phyloP scores from a whole-genome alignment of 2,888 invertebrate species.

The Limnephilus auricula region DNA sequence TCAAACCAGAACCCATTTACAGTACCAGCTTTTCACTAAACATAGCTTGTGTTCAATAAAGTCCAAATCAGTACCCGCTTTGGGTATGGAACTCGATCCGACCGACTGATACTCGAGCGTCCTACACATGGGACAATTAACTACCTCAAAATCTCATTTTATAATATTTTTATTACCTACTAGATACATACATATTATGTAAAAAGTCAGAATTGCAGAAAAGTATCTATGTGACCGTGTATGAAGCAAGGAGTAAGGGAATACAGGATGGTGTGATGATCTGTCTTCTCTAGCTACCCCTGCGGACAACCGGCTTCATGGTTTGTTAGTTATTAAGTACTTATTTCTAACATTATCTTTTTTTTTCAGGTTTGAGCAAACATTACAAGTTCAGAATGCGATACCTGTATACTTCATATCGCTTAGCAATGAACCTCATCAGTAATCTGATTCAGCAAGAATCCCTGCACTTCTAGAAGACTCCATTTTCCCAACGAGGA shows the following conservation, averaged over 20 bases:
- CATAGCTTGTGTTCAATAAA: not conserved
- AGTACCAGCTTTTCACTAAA: not conserved
- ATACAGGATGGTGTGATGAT: too few species aligned
- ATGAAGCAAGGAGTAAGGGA: too few species aligned
- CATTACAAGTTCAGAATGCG: not conserved
- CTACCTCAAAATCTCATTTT: not conserved
- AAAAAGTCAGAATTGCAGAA: too few species aligned
- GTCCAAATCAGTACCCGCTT: too few species aligned
- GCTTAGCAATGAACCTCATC: not conserved
- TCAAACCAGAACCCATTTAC: not conserved
- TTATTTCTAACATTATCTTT: not conserved
- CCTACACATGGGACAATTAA: not conserved
- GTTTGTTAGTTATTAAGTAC: too few species aligned
- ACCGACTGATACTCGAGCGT: too few species aligned
- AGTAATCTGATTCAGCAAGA: not conserved
- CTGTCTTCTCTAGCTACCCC: too few species aligned
- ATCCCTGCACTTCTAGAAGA: not conserved
- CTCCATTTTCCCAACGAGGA: not conserved
- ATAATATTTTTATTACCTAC: not conserved
- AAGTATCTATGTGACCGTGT: too few species aligned
- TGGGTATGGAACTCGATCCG: too few species aligned
- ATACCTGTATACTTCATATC: not conserved
- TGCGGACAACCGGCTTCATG: too few species aligned
- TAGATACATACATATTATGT: too few species aligned
- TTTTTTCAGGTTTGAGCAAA: not conserved